Base-by-base conservation (phyloP, 2,888 invertebrate genomes). In the Caenorhabditis sulstoni region DNA sequence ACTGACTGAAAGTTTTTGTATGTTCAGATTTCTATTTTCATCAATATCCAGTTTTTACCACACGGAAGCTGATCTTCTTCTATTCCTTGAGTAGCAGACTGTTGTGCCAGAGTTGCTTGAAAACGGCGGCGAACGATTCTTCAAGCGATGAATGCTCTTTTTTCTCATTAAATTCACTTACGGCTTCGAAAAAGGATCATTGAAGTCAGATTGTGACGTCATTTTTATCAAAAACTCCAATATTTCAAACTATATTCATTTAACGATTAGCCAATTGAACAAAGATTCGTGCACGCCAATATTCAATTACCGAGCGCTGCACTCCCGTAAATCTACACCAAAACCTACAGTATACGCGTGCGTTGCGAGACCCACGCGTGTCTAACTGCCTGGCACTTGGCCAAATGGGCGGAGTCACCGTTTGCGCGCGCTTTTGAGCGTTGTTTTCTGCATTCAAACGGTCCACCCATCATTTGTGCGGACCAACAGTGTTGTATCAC, bases 131-230 rank as follows among this genome's bases (percentile, higher is more conserved):
- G 20, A 20, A 80, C 62, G 29, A 80, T 68, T 59, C 80, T 80
- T 35, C 44, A 73, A 50, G 61, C 23, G 9, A 53, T 41, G 3
- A 23, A 3, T 29, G 7, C 29, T 29, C 11, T 52, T 2, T 14
- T 20, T 22, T 11, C 3, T 22, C 7, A 47, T 7, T 22, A 18
- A 22, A 64, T 53, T 8, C 45, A 81, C 85, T 70, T 70, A 86
- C 86, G 86, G 84, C 62, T 82, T 84, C 1, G 84, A 84, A 52
- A 85, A 85, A 3, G 83, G 82, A 18, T 79, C 77, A 55, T 84
- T 79, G 12, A 68, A 73, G 9, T 84, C 79, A 4, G 82, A 65
- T 14, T 81, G 62, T 14, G 82, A 59, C 20, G 44, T 39, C 68
- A 91, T 96, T 96, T 53, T 61, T n/a, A n/a, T n/a, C n/a, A n/a